Conservation (phyloP, 2,113 vertebrate genomes). For the Agapornis roseicollis region DNA sequence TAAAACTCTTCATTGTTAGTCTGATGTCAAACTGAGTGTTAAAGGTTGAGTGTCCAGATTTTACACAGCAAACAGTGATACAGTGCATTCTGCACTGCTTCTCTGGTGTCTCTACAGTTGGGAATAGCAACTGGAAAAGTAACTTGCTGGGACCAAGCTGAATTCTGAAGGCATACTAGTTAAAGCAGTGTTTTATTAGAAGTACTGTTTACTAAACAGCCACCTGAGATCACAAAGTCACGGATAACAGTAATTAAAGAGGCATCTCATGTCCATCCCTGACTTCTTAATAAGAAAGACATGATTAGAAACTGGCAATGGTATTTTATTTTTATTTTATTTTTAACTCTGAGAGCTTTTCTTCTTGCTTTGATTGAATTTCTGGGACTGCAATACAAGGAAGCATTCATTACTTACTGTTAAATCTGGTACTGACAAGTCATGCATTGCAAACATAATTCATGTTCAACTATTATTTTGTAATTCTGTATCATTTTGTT, state of each 20-base stretch:
- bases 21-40: background rate
- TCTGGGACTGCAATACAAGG: background rate
- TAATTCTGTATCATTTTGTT: slow-evolving; percentile 18
- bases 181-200: background rate
- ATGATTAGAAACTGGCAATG: background rate
- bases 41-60: background rate
- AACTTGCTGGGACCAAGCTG: background rate
- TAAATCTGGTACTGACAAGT: slow-evolving; percentile 1
- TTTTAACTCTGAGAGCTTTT: background rate
- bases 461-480: slow-evolving; percentile 4
- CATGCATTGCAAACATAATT: background rate
- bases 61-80: background rate
- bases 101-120: background rate
- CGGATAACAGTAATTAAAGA: background rate
- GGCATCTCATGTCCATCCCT: background rate
- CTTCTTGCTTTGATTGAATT: background rate
- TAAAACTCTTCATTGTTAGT: background rate
- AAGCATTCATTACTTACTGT: background rate
- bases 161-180: background rate
- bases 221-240: background rate
- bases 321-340: background rate
- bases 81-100: background rate
- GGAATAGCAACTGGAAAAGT: background rate
- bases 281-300: background rate
- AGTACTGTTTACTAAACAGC: background rate